phyloP scores from a whole-genome alignment of 2,888 invertebrate genomes.

The Conistra vaccinii region DNA sequence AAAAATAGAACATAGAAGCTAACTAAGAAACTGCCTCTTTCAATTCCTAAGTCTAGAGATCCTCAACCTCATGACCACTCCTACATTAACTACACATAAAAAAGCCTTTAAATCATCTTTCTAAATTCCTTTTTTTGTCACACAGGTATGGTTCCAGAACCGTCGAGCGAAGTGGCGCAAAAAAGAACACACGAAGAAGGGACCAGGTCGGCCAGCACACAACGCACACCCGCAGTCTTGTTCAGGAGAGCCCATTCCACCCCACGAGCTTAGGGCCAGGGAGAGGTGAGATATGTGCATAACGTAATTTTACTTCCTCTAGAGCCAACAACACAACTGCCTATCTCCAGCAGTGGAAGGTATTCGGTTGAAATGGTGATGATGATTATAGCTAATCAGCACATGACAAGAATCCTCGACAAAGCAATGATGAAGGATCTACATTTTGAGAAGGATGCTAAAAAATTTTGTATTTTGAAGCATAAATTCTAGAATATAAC shows the following conservation, averaged over 20 bases:
- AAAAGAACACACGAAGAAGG: constrained; percentile 99
- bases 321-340: background rate
- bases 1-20: no score
- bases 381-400: no score
- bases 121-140: constrained; percentile 42
- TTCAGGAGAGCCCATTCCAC: constrained; percentile 98
- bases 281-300: constrained; percentile 92
- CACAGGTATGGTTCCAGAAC: constrained; percentile 99
- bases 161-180: constrained; percentile 99
- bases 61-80: background rate
- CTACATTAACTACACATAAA: background rate
- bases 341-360: background rate
- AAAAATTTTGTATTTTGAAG: no score
- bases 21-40: background rate
- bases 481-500: no score
- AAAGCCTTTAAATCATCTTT: background rate
- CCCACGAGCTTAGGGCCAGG: constrained; percentile 96
- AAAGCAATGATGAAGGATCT: background rate
- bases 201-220: constrained; percentile 99
- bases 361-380: background rate
- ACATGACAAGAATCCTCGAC: background rate
- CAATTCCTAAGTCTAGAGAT: background rate
- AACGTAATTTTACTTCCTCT: constrained; percentile 66
- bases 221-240: constrained; percentile 99
- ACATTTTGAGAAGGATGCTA: background rate